phyloP scores from a whole-genome alignment of 2,797 vertebrate species.

The Xiphorhynchus erythropygius region DNA sequence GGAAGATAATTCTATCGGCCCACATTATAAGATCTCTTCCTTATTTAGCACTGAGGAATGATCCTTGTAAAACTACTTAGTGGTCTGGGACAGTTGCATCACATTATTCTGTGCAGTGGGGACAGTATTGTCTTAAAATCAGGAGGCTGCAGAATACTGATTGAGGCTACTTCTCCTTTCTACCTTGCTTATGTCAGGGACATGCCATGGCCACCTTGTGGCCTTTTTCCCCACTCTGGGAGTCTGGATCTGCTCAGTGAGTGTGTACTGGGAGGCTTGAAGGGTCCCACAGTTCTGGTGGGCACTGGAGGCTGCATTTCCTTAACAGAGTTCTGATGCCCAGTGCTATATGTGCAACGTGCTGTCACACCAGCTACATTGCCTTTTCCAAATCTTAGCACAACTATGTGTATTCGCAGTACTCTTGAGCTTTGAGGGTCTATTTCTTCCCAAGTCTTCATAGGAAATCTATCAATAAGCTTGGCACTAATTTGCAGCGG shows the following conservation, averaged over 20 bases:
- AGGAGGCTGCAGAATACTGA: neutral
- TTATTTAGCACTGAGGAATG: neutral
- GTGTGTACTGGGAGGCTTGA: neutral
- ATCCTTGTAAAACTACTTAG: neutral
- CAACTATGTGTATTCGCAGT: neutral
- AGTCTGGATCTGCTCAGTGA: neutral
- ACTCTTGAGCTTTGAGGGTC: neutral
- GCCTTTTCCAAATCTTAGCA: neutral
- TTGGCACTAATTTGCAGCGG: neutral
- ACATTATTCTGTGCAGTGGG: neutral
- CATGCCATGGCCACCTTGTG: fast-evolving
- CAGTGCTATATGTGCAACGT: neutral
- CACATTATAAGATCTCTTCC: neutral
- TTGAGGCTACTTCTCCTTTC: neutral
- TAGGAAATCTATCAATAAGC: neutral
- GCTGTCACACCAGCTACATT: neutral
- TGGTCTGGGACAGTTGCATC: neutral
- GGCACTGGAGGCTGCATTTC: neutral
- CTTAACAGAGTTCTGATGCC: neutral
- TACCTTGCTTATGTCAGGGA: neutral
- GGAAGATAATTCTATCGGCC: neutral
- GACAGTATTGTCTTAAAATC: neutral
- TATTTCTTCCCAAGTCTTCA: neutral
- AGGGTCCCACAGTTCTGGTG: neutral
- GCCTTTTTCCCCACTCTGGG: neutral